Evolutionary conservation across 2,797 vertebrate genomes (phyloP), one percentile per base, ranked within the genome.

Genomic region (Poecile montanus): DNA sequence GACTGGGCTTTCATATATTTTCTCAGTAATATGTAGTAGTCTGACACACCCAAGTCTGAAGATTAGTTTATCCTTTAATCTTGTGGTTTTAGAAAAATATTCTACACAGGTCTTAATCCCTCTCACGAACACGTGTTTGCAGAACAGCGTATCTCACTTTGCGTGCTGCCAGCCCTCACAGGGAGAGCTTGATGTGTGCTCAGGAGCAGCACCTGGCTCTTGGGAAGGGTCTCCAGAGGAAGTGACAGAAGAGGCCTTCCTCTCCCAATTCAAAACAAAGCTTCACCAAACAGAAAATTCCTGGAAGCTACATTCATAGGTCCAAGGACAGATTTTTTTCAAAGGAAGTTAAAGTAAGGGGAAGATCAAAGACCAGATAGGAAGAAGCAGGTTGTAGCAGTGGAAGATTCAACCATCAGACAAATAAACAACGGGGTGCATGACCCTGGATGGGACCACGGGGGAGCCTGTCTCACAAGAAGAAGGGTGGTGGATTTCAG

Each of bases 241-340:
- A 93, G 71, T 13, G 2, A 76, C 77, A 89, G 53, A 79, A 89
- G 36, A 48, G 47, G 38, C 85, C 77, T 88, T 96, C 94, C 95
- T 84, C 74, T 82, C 54, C 45, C 15, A 16, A 2, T 88, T 92
- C 91, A 95, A 96, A 94, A 93, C 89, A 94, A 88, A 95, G 60
- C 53, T 71, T 79, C 45, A 20, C 34, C 79, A 77, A 54, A 67
- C 32, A 88, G 57, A 94, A 97, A 97, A 96, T 96, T 95, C 91
- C 94, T 94, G 93, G 95, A 96, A 97, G 67, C 74, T 71, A 73
- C 63, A 54, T 87, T 81, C 44, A 53, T 85, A 76, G 30, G 32
- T 74, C 76, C 95, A 96, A 96, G 94, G 94, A 93, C 94, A 82
- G 77, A 86, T 85, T 91, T 86, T 78, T 65, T 94, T 85, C 63